These are phyloP conservation scores for Petaurus breviceps DNA, from an alignment of 2,113 vertebrate genomes.

Conservation along the genomic window DNA sequence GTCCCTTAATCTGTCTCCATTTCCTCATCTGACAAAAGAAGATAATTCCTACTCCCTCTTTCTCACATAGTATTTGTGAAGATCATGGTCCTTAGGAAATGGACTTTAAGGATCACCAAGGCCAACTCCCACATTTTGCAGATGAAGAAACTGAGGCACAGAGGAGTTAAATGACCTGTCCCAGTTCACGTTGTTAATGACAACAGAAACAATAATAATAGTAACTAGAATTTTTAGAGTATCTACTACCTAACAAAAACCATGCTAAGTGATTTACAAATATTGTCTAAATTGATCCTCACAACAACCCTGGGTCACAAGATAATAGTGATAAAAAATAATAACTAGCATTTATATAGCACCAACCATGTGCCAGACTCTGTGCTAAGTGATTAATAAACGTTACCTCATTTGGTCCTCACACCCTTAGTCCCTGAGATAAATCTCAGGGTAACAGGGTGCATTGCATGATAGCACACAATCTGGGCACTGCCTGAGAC, in stretches of 20 bases:
- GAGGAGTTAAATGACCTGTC: no score
- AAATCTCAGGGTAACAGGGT: no score
- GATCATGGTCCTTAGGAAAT: not conserved
- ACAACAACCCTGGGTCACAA: not conserved
- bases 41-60: not conserved
- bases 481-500: no score
- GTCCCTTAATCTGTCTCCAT: not conserved
- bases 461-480: no score
- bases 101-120: not conserved
- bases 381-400: not conserved
- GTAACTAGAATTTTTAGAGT: no score
- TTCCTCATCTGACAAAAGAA: not conserved
- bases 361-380: not conserved
- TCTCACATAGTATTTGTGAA: not conserved
- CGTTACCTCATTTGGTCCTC: not conserved
- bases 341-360: not conserved
- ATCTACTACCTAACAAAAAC: not conserved
- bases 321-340: not conserved
- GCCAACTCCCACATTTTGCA: not conserved
- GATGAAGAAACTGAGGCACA: no score
- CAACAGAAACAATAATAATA: not conserved
- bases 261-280: not conserved
- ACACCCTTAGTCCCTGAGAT: no score
- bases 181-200: no score
- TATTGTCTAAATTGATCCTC: not conserved